These are phyloP conservation scores for Polypedilum vanderplanki DNA, from an alignment of 1,140 invertebrate species.

Conservation along the genomic window DNA sequence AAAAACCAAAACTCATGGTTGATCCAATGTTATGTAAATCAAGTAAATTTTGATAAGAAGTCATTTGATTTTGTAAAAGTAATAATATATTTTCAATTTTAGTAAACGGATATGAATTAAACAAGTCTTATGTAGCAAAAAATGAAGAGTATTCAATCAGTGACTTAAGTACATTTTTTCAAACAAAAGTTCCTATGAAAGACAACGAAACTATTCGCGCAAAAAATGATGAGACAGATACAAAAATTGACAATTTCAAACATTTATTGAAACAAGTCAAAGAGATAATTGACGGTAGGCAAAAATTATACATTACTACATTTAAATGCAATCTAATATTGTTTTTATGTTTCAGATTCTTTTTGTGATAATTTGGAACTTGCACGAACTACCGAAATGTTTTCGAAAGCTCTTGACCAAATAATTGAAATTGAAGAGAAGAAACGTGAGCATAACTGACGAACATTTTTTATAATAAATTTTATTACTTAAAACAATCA, in stretches of 20 bases:
- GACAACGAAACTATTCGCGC: constrained; percentile 19
- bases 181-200: constrained; percentile 31
- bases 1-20: background rate
- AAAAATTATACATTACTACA: background rate
- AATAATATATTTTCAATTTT: background rate
- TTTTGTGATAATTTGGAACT: constrained; percentile 43
- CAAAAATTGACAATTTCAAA: constrained; percentile 41
- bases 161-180: constrained; percentile 41
- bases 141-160: constrained; percentile 42
- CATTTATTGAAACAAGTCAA: constrained; percentile 40
- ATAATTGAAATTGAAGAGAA: constrained; percentile 40
- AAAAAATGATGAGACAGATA: constrained; percentile 34
- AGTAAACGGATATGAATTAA: constrained; percentile 42
- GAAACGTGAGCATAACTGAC: background rate
- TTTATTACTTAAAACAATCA: too few relatives aligned
- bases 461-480: too few relatives aligned
- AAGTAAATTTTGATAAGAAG: background rate
- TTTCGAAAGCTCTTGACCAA: constrained; percentile 41
- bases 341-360: constrained; percentile 33
- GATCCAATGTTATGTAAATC: background rate
- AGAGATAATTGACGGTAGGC: constrained; percentile 39
- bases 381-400: constrained; percentile 40
- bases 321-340: background rate
- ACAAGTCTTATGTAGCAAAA: constrained; percentile 42
- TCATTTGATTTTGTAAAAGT: background rate